Evolutionary conservation across 2,888 invertebrate species (phyloP).

Genomic region (Tyria jacobaeae): DNA sequence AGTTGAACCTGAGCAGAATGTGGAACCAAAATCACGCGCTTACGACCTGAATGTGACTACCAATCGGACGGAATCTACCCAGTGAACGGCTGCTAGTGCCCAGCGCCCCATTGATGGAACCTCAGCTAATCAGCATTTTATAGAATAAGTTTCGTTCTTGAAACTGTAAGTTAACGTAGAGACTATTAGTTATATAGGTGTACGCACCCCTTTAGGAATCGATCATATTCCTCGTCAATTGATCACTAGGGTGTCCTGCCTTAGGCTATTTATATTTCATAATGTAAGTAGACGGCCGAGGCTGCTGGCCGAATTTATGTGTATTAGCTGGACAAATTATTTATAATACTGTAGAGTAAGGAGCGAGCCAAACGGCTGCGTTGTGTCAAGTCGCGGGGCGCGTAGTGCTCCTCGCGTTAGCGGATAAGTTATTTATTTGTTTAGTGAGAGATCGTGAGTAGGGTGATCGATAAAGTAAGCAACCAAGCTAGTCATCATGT

Average conservation of each 20-base stretch:
- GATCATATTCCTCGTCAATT: slow-evolving; percentile 64
- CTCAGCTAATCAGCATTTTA: slow-evolving; percentile 81
- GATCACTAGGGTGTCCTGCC: slow-evolving; percentile 44
- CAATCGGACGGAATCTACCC: slow-evolving; percentile 24
- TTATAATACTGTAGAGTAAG: slow-evolving; percentile 70
- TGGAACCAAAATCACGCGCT: not conserved
- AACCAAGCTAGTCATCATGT: slow-evolving; percentile 83
- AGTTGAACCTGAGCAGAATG: not conserved
- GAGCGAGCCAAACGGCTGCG: slow-evolving; percentile 57
- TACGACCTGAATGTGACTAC: slow-evolving; percentile 6
- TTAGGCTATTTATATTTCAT: slow-evolving; percentile 55
- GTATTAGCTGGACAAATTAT: slow-evolving; percentile 83
- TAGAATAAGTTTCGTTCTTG: slow-evolving; percentile 83
- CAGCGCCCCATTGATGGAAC: slow-evolving; percentile 62
- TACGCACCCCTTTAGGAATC: slow-evolving; percentile 59
- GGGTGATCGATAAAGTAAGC: slow-evolving; percentile 75
- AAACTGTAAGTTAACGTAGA: slow-evolving; percentile 82
- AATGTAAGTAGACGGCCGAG: slow-evolving; percentile 65
- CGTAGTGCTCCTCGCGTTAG: slow-evolving; percentile 70
- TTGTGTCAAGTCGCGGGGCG: slow-evolving; percentile 73
- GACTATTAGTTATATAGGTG: slow-evolving; percentile 76
- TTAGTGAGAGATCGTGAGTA: slow-evolving; percentile 79
- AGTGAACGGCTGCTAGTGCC: slow-evolving; percentile 42
- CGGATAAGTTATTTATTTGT: slow-evolving; percentile 83
- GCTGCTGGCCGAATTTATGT: slow-evolving; percentile 66